Evolutionary conservation across 2,113 vertebrate genomes (phyloP).

Genomic region (Platanista minor): DNA sequence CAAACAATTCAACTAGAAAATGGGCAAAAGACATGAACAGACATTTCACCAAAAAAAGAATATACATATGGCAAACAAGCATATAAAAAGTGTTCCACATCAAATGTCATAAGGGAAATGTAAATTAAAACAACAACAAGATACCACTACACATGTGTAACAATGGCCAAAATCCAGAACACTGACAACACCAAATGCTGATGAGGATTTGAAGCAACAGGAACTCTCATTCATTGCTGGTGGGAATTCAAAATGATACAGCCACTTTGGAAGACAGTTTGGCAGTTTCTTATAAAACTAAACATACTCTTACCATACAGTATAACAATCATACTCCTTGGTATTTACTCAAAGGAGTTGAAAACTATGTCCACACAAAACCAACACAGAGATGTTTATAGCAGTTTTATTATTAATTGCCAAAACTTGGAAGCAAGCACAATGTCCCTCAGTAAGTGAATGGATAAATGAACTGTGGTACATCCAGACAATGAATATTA

Average conservation of each 20-base stretch:
- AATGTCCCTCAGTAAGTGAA: neutral
- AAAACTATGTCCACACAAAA: too few relatives aligned
- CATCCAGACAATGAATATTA: neutral
- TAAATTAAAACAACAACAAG: neutral
- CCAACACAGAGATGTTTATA: neutral
- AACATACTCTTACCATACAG: too few relatives aligned
- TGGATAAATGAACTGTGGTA: neutral
- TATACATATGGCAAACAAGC: neutral
- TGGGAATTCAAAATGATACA: too few relatives aligned
- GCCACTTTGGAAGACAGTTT: too few relatives aligned
- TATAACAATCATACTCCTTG: too few relatives aligned
- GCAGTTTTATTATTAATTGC: neutral
- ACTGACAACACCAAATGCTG: too few relatives aligned
- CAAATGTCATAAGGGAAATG: neutral
- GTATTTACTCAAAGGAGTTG: too few relatives aligned
- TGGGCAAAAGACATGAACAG: neutral
- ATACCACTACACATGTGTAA: neutral
- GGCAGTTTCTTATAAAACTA: too few relatives aligned
- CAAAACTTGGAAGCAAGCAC: neutral
- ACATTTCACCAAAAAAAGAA: neutral
- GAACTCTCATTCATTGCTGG: too few relatives aligned
- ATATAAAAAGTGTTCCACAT: neutral
- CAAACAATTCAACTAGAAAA: neutral
- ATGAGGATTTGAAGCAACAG: too few relatives aligned
- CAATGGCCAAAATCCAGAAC: neutral